These are phyloP conservation scores for Torymus texanus DNA, from an alignment of 2,888 invertebrate genomes.

Conservation along the genomic window DNA sequence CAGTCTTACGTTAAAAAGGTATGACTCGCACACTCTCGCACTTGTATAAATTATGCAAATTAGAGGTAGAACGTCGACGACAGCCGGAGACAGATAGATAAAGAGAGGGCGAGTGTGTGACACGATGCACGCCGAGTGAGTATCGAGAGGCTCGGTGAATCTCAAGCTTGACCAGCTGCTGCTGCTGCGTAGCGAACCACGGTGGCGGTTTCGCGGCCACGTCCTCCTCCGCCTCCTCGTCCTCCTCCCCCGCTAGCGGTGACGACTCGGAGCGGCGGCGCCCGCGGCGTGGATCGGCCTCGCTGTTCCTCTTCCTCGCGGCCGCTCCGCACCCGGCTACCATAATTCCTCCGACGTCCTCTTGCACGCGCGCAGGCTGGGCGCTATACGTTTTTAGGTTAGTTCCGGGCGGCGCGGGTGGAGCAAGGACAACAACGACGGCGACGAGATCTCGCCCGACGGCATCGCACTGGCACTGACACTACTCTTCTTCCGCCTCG, in stretches of 20 bases:
- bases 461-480: constrained; percentile 23
- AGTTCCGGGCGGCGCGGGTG: constrained; percentile 26
- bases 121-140: too few species aligned
- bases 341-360: constrained; percentile 29
- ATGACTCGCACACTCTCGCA: background rate
- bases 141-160: too few species aligned
- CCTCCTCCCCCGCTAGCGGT: constrained; percentile 16
- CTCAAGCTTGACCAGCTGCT: too few species aligned
- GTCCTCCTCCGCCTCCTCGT: constrained; percentile 36
- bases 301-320: constrained; percentile 32
- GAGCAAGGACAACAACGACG: background rate
- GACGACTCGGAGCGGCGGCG: constrained; percentile 3
- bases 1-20: constrained; percentile 45
- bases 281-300: constrained; percentile 18
- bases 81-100: background rate
- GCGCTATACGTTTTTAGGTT: constrained; percentile 42
- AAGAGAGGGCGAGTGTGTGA: too few species aligned
- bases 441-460: constrained; percentile 34
- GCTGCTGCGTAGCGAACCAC: too few species aligned
- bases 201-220: background rate
- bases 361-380: background rate
- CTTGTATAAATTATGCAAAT: constrained; percentile 47
- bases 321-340: constrained; percentile 29
- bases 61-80: constrained; percentile 24
- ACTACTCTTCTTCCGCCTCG: background rate